Conservation (phyloP, 2,888 invertebrate species). For the Cephus runcator region DNA sequence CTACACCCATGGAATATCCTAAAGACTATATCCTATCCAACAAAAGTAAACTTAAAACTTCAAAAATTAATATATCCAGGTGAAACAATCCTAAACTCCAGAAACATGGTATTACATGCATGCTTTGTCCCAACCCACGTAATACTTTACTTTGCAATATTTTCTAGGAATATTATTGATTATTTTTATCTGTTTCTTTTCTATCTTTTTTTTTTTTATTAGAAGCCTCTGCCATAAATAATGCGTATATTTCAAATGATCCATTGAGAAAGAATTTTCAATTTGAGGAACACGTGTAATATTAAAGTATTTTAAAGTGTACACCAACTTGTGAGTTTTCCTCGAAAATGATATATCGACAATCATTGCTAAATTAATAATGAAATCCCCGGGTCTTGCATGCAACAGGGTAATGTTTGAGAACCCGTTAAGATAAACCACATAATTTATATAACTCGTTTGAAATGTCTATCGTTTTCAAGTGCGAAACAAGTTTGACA, state of each 20-base stretch:
- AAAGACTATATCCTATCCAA: neutral
- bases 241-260: neutral
- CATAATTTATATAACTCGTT: neutral
- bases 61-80: neutral
- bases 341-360: neutral
- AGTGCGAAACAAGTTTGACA: neutral
- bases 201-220: neutral
- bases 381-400: neutral
- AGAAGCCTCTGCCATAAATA: neutral
- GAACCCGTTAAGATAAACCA: neutral
- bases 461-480: neutral
- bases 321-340: neutral
- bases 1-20: constrained; percentile 4
- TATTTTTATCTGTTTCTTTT: neutral
- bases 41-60: neutral
- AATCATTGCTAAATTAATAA: neutral
- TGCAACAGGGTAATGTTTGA: neutral
- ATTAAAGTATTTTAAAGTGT: neutral
- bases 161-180: neutral
- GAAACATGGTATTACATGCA: constrained; percentile 3
- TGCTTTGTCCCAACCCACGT: constrained; percentile 4
- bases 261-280: neutral
- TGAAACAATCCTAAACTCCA: constrained; percentile 12
- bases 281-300: too few relatives aligned
- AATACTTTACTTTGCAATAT: constrained; percentile 10